Evolutionary conservation across 2,797 vertebrate species (phyloP).

Genomic region (Aselliscus stoliczkanus): DNA sequence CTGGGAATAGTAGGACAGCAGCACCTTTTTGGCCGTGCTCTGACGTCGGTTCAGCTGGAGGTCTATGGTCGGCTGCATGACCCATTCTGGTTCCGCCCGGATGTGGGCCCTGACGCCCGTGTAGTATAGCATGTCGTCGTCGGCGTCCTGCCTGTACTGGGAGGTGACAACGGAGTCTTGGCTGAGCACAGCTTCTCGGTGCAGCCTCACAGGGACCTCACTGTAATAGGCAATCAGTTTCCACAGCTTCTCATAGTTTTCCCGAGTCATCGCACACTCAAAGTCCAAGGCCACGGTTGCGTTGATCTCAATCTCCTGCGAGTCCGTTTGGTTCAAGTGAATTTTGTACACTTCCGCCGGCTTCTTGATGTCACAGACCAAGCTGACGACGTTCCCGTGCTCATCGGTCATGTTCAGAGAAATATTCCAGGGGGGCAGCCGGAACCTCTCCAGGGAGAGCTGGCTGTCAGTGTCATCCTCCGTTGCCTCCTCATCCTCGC

Average conservation of each 20-base stretch:
- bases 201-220: slow-evolving; percentile 88
- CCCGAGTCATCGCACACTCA: slow-evolving; percentile 88
- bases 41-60: slow-evolving; percentile 88
- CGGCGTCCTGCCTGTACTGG: slow-evolving; percentile 87
- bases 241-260: slow-evolving; percentile 91
- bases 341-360: slow-evolving; percentile 78
- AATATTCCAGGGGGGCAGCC: slow-evolving; percentile 83
- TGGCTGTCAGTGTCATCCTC: slow-evolving; percentile 67
- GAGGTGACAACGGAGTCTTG: slow-evolving; percentile 81
- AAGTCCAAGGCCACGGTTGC: slow-evolving; percentile 79
- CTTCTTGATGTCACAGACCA: slow-evolving; percentile 84
- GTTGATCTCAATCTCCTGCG: slow-evolving; percentile 83
- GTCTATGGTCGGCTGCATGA: slow-evolving; percentile 87
- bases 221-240: slow-evolving; percentile 95
- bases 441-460: slow-evolving; percentile 76
- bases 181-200: slow-evolving; percentile 79
- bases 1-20: slow-evolving; percentile 81
- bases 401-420: slow-evolving; percentile 90
- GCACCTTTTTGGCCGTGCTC: slow-evolving; percentile 86
- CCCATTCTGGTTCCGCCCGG: slow-evolving; percentile 85
- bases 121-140: slow-evolving; percentile 88
- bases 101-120: slow-evolving; percentile 89
- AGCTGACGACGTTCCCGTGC: slow-evolving; percentile 87
- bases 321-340: slow-evolving; percentile 83
- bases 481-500: slow-evolving; percentile 56